Conservation (phyloP, 1,140 invertebrate genomes). For the Thaumetopoea pityocampa region DNA sequence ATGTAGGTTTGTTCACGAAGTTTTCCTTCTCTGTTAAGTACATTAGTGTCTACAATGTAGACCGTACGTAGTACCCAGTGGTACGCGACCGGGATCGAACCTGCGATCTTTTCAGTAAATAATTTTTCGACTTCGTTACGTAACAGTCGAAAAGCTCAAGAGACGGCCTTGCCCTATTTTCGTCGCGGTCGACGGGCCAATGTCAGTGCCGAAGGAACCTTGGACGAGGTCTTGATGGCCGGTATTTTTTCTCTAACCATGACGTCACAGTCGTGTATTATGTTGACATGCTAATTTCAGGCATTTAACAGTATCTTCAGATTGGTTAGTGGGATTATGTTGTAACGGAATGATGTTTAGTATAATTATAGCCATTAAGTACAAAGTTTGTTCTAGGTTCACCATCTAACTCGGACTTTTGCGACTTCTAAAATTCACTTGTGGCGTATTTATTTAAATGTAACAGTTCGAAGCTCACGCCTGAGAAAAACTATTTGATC, state of each 20-base stretch:
- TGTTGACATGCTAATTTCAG: slow-evolving; percentile 2
- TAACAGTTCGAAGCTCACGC: no score
- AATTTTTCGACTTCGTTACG: slow-evolving; percentile 4
- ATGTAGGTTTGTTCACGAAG: no score
- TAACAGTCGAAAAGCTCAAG: slow-evolving; percentile 3
- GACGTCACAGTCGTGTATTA: slow-evolving; percentile 7
- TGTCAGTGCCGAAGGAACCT: slow-evolving; percentile 18
- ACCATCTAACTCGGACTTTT: no score
- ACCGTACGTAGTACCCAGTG: no score
- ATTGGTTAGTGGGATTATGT: neutral
- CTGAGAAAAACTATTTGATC: no score
- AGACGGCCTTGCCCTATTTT: slow-evolving; percentile 24
- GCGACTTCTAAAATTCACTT: no score
- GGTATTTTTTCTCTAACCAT: slow-evolving; percentile 2
- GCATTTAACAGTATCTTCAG: neutral
- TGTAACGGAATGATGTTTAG: neutral
- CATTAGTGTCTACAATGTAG: no score
- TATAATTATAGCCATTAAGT: neutral
- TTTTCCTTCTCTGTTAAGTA: no score
- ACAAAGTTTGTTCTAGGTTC: neutral
- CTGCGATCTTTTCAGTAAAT: neutral
- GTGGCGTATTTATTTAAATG: no score
- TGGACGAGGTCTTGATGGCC: slow-evolving; percentile 5
- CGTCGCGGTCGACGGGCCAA: slow-evolving; percentile 20
- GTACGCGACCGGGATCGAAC: neutral